Evolutionary conservation across 2,888 invertebrate species (phyloP).

Genomic region (Dynastes grantii): DNA sequence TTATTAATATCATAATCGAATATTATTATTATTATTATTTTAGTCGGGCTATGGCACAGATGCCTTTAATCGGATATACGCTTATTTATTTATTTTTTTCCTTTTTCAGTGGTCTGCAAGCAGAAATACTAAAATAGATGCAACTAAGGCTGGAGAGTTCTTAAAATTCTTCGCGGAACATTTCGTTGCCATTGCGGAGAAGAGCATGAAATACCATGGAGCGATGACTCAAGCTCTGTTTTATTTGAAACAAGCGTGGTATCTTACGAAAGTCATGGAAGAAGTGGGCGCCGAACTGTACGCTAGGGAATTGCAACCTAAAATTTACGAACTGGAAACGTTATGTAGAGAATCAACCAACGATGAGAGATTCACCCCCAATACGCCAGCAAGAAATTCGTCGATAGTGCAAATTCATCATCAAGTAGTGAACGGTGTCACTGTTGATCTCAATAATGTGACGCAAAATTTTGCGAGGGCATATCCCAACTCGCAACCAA

Average conservation of each 20-base stretch:
- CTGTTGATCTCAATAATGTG: constrained; percentile 38
- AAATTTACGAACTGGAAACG: constrained; percentile 73
- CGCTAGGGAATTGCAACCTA: constrained; percentile 73
- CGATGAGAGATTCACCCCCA: constrained; percentile 58
- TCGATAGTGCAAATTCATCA: constrained; percentile 48
- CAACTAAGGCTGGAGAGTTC: constrained; percentile 65
- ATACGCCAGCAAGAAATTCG: constrained; percentile 57
- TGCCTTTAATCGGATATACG: too few species aligned
- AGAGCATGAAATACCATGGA: constrained; percentile 75
- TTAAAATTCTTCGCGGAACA: constrained; percentile 82
- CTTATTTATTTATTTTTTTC: constrained; percentile 1
- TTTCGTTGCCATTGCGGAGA: constrained; percentile 80
- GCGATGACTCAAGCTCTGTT: constrained; percentile 77
- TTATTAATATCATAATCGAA: too few species aligned
- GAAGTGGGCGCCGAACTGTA: constrained; percentile 73
- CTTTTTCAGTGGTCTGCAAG: constrained; percentile 37
- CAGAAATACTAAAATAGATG: constrained; percentile 36
- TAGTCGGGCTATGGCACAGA: too few species aligned
- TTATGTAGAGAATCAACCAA: constrained; percentile 71
- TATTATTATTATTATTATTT: too few species aligned
- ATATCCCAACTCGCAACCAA: constrained; percentile 9
- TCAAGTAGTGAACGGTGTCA: constrained; percentile 25
- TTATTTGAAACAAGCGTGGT: constrained; percentile 81
- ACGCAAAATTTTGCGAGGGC: constrained; percentile 15
- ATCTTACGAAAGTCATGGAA: constrained; percentile 76